Evolutionary conservation across 1,140 invertebrate genomes (phyloP), one percentile per base, ranked within the genome.

Genomic region (Euglossa dilemma): DNA sequence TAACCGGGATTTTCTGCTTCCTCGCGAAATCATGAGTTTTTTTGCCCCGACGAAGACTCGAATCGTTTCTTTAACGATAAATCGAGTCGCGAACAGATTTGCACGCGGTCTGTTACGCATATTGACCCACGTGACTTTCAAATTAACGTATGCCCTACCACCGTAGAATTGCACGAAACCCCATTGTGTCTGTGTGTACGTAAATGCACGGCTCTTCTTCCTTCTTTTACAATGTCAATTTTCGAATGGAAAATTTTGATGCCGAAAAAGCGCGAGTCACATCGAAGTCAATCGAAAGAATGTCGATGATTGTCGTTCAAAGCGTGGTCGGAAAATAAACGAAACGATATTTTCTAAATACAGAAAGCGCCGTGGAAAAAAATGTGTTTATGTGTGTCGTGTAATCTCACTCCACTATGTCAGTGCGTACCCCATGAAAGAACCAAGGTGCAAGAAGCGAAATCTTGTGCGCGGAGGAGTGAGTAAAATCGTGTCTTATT

Each of bases 91-190:
- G 14, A 66, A 75, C 11, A 23, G 45, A 67, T 66, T 75, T 11
- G 25, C 14, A 50, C 59, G 14, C 56, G 71, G 14, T 50, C 47
- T 43, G 25, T 61, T 61, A 61, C 9, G 52, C 20, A 20, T 71
- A n/a, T 67, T 36, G 6, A 43, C 20, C 43, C 50, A 45, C 28
- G 23, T 47, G 23, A n/a, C 25, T 12, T 25, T 45, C 64, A 50
- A 77, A 20, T 52, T 69, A 83, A 77, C 47, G 50, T 72, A 78
- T 83, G 66, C 76, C 66, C 86, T 89, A 80, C 63, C 86, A 88
- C 81, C 86, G 76, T 79, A 91, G 84, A 87, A 91, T 91, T 90
- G 89, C 91, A 90, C 88, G 86, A 91, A 90, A 85, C 85, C 87
- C 89, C 85, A 87, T 88, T 85, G 77, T 86, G 52, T 80, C 12